Conservation (phyloP, 2,888 invertebrate genomes). For the Drosophila hawaiiensis region DNA sequence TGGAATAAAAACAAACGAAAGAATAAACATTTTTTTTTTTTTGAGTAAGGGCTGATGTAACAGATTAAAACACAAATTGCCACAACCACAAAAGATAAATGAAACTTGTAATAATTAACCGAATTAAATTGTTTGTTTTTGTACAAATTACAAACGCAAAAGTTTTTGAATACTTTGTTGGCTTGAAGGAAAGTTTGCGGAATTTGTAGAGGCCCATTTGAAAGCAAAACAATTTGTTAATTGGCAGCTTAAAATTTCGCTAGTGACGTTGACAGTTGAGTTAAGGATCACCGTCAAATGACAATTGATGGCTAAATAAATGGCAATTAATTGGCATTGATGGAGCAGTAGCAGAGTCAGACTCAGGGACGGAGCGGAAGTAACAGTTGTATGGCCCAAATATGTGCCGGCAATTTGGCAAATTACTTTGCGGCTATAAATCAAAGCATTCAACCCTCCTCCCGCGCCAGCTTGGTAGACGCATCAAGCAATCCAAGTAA, state of each 20-base stretch:
- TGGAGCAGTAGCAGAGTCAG: slow-evolving; percentile 34
- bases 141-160: not conserved
- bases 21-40: not conserved
- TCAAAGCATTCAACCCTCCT: slow-evolving; percentile 54
- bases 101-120: slow-evolving; percentile 14
- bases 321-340: slow-evolving; percentile 75
- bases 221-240: slow-evolving; percentile 55
- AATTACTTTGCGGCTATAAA: slow-evolving; percentile 71
- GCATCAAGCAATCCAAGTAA: slow-evolving; percentile 19
- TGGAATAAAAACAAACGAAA: not conserved
- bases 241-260: slow-evolving; percentile 43
- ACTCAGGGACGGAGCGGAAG: not conserved
- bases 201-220: not conserved
- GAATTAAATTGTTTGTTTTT: slow-evolving; percentile 9
- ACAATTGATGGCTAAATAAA: slow-evolving; percentile 74
- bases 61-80: not conserved
- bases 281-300: slow-evolving; percentile 31
- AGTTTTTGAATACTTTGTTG: not conserved
- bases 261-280: slow-evolving; percentile 37
- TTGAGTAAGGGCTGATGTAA: not conserved
- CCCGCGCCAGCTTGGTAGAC: not conserved
- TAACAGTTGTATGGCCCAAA: slow-evolving; percentile 2
- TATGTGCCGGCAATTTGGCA: slow-evolving; percentile 52
- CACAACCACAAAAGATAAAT: not conserved
- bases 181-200: not conserved